phyloP scores from a whole-genome alignment of 2,113 vertebrate species.

The Coracopsis vasa region DNA sequence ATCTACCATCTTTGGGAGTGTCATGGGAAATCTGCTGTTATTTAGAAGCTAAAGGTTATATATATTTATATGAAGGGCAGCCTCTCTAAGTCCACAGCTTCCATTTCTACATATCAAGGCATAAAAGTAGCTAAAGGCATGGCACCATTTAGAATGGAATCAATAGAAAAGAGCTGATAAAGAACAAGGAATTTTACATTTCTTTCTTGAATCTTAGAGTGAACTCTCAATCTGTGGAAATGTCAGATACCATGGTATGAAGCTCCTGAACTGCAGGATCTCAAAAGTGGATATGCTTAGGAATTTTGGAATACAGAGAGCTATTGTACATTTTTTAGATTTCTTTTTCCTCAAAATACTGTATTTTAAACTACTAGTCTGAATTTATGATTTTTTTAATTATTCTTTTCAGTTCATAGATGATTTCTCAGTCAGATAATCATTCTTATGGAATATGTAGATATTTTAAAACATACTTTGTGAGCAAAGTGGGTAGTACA shows the following conservation, averaged over 20 bases:
- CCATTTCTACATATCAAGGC: neutral
- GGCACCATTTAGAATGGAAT: neutral
- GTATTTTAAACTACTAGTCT: neutral
- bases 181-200: neutral
- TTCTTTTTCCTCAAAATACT: neutral
- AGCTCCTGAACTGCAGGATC: neutral
- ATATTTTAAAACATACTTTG: neutral
- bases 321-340: neutral
- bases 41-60: neutral
- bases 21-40: neutral
- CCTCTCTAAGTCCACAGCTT: neutral
- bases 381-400: neutral
- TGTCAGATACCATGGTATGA: neutral
- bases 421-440: neutral
- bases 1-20: neutral
- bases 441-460: neutral
- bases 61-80: neutral
- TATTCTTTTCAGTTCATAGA: neutral
- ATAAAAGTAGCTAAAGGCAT: neutral
- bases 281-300: neutral
- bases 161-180: neutral
- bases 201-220: neutral
- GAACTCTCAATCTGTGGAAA: neutral
- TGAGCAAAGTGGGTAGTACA: neutral
- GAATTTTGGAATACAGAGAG: neutral